These are phyloP conservation scores for Garrulus glandarius DNA, from an alignment of 2,797 vertebrate species.

Conservation along the genomic window DNA sequence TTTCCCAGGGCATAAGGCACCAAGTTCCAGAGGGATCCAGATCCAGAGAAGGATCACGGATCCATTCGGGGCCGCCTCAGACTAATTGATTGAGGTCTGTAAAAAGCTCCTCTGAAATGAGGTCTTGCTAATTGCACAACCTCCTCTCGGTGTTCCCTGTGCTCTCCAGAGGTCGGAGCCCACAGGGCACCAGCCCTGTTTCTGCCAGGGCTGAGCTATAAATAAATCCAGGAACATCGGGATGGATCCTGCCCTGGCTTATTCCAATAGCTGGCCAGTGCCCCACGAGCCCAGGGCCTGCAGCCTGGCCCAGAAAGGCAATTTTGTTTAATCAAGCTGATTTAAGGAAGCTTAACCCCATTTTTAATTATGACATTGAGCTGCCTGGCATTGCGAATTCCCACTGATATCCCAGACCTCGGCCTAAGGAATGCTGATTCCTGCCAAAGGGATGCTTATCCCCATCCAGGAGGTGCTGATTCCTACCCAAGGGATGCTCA, in stretches of 20 bases:
- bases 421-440: too few relatives aligned
- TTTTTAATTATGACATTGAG: neutral
- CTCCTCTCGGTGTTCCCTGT: neutral
- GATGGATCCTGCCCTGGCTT: neutral
- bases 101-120: neutral
- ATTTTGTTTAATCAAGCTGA: neutral
- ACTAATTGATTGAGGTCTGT: neutral
- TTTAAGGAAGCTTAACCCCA: neutral
- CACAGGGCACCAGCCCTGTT: neutral
- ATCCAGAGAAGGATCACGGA: neutral
- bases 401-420: fast-evolving
- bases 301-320: neutral
- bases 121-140: neutral
- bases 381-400: neutral
- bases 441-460: neutral
- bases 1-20: neutral
- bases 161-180: neutral
- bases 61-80: neutral
- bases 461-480: fast-evolving
- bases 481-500: neutral
- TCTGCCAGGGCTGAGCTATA: neutral
- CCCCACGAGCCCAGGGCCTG: neutral
- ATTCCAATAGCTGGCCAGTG: fast-evolving
- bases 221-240: neutral
- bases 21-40: fast-evolving